phyloP scores from a whole-genome alignment of 2,888 invertebrate species.

The Sussaba pulchella region DNA sequence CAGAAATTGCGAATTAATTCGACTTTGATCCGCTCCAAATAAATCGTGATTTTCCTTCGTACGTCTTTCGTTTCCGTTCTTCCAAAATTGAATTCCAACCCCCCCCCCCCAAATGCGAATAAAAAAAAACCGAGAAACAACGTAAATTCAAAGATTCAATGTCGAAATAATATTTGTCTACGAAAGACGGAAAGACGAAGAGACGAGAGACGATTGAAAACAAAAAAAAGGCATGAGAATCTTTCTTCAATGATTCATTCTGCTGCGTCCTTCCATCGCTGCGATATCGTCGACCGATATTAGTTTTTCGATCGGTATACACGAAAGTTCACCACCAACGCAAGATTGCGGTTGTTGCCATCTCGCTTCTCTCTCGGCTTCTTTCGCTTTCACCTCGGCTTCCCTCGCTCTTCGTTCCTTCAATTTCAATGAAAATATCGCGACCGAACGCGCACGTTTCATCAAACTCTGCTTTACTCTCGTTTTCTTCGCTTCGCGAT shows the following conservation, averaged over 20 bases:
- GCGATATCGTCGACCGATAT: conserved; percentile 85
- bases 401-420: conserved; percentile 92
- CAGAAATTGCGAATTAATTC: too few species aligned
- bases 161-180: too few species aligned
- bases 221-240: conserved; percentile 33
- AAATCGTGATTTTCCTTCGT: too few species aligned
- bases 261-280: conserved; percentile 81
- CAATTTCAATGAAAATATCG: conserved; percentile 93
- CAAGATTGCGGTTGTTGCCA: conserved; percentile 87
- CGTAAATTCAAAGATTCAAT: neutral
- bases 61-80: too few species aligned
- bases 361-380: conserved; percentile 87
- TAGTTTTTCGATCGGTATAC: conserved; percentile 93
- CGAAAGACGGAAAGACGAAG: conserved; percentile 39
- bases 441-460: conserved; percentile 93
- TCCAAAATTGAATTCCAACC: too few species aligned
- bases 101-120: too few species aligned
- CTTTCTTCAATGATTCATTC: conserved; percentile 77
- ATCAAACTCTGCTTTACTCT: conserved; percentile 91
- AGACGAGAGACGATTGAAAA: conserved; percentile 35
- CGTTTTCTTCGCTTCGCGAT: conserved; percentile 88
- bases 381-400: conserved; percentile 89
- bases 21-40: too few species aligned
- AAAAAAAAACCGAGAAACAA: neutral
- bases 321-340: conserved; percentile 92